Evolutionary conservation across 2,888 invertebrate genomes (phyloP), one percentile per base, ranked within the genome.

Genomic region (Rhamnusium bicolor): DNA sequence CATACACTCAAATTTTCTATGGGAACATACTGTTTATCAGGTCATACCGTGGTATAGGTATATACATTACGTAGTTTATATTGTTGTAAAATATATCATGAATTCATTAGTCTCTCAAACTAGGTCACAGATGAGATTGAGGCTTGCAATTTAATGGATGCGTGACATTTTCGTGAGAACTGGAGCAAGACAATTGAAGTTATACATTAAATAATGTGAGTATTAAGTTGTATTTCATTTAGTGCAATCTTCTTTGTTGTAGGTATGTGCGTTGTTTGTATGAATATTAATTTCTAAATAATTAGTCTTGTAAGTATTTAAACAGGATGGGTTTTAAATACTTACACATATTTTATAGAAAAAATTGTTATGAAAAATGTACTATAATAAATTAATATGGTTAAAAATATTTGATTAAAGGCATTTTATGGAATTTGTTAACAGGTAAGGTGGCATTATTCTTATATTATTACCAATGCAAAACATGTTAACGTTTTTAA

Each of bases 81-180:
- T 46, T 46, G 61, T 61, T 12, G 18, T 61, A 19, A 61, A n/a
- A 46, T 61, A 21, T 61, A 40, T 61, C 12, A 61, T 16, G 10
- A 61, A 19, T 19, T 61, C 19, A 61, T 7, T 10, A 46, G 19
- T 61, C 12, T 60, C 32, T 51, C 49, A 60, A 69, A 69, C 24
- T 72, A 61, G 74, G 60, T 58, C 72, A 40, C 5, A 58, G 32
- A 27, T 56, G 47, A 56, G 16, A 51, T 51, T 51, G n/a, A 46
- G 51, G 32, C n/a, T 69, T 53, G 65, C 54, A 49, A 65, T 40
- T 12, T 49, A 63, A 63, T 24, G 16, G 24, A 71, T 67, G 62
- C 56, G 68, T 71, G 75, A 75, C 75, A 75, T 67, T 68, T 72
- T 58, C 75, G 53, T 75, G 75, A 58, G 75, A 75, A 75, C 27